These are phyloP conservation scores for Pediacus dermestoides DNA, from an alignment of 2,888 invertebrate genomes.

Conservation along the genomic window DNA sequence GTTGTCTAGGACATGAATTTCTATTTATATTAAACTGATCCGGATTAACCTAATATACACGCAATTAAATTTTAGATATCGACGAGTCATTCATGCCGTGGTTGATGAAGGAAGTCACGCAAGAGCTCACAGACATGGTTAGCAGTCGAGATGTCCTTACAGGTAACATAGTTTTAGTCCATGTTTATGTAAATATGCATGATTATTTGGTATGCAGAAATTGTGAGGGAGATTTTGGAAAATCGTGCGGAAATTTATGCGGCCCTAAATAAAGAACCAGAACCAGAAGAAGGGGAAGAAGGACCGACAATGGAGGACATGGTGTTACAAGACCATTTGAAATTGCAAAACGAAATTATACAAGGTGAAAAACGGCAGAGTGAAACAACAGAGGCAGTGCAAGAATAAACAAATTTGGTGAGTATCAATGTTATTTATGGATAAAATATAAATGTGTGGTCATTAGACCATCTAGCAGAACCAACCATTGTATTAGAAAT, in stretches of 20 bases:
- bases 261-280: conserved; percentile 44
- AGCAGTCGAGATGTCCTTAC: conserved; percentile 77
- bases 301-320: conserved; percentile 37
- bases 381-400: conserved; percentile 6
- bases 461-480: too few species aligned
- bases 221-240: conserved; percentile 74
- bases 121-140: conserved; percentile 76
- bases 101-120: conserved; percentile 77
- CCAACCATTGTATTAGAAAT: too few species aligned
- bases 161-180: conserved; percentile 56
- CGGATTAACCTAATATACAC: too few species aligned
- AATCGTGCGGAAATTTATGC: conserved; percentile 65
- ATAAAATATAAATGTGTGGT: too few species aligned
- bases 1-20: too few species aligned
- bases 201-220: conserved; percentile 53
- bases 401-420: conserved; percentile 13
- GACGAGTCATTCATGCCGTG: conserved; percentile 83
- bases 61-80: conserved; percentile 56
- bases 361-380: conserved; percentile 11
- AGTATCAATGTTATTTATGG: too few species aligned
- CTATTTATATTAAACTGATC: too few species aligned
- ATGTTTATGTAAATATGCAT: too few species aligned
- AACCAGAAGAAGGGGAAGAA: conserved; percentile 37
- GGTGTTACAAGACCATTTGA: conserved; percentile 40
- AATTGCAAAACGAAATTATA: conserved; percentile 38